Base-by-base conservation (phyloP, 2,888 invertebrate genomes). In the Trilocha varians region DNA sequence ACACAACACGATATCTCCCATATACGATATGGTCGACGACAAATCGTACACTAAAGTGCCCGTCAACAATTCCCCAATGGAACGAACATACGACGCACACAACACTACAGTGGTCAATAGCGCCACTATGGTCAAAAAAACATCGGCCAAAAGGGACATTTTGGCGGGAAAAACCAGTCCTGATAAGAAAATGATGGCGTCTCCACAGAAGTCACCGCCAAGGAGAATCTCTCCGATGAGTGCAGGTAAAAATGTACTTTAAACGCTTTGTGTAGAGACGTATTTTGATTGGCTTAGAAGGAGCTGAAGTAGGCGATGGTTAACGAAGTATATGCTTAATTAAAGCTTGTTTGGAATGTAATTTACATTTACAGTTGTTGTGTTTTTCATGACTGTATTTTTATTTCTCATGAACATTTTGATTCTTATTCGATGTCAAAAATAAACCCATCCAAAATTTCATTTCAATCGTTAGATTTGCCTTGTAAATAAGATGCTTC, bases 1-100 rank as follows among this genome's bases (percentile, higher is more conserved):
- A 11, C 76, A 80, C 55, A 71, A 63, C 36, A 79, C 79, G 0
- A 77, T 86, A 59, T 87, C 87, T 0, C 87, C 87, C 0, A 87
- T 87, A 13, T 82, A 73, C 65, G 79, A 79, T 34, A 63, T 67
- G 57, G 39, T 69, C 0, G 69, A 72, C 40, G 79, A 78, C 32
- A 77, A 79, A 40, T 75, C 79, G 0, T 79, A 75, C 47, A 73
- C 74, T 0, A 78, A 72, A 45, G 62, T 50, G 0, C 48, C 61
- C 0, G 68, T 56, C 16, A 38, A 59, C 0, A 57, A 56, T 5
- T 42, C 57, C 0, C 36, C 59, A 0, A 63, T 68, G 65, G 71
- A 73, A 33, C 50, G 59, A 32, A 73, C 71, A 0, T 69, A 63
- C 39, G 70, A 76, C 13, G 59, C 66, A 55, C 57, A 65, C 38